phyloP scores from a whole-genome alignment of 2,113 vertebrate genomes.

The Climacteris rufus region DNA sequence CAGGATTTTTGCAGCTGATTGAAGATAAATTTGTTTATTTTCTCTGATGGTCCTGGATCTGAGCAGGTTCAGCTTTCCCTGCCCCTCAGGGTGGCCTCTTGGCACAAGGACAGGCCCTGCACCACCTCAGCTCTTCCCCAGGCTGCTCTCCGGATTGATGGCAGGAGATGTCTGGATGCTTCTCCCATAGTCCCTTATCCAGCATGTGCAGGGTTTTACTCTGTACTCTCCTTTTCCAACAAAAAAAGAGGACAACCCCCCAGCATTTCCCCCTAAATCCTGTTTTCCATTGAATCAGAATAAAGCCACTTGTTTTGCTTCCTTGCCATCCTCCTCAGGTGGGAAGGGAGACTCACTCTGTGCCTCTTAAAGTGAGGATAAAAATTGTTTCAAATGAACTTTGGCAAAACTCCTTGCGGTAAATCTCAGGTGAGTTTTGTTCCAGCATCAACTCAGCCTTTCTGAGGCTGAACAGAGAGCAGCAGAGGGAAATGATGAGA shows the following conservation, averaged over 20 bases:
- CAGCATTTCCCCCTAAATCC: not conserved
- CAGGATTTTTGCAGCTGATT: not conserved
- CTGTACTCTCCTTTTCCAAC: not conserved
- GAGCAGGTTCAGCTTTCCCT: not conserved
- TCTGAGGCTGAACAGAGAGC: not conserved
- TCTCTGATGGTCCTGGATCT: not conserved
- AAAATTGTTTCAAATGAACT: not conserved
- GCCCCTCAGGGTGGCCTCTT: rapidly evolving
- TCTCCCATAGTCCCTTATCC: not conserved
- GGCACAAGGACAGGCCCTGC: not conserved
- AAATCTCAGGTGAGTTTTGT: not conserved
- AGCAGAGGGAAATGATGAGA: not conserved
- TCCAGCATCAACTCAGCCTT: not conserved
- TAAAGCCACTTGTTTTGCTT: not conserved
- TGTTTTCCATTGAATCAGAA: not conserved
- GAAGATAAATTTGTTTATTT: not conserved
- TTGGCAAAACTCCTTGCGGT: not conserved
- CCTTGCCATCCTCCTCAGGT: not conserved
- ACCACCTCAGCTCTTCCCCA: not conserved
- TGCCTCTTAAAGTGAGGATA: not conserved
- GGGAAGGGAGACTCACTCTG: not conserved
- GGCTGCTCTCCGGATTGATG: not conserved
- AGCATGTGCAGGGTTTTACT: not conserved
- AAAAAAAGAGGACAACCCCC: rapidly evolving
- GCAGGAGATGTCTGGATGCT: not conserved